Percentiles rank a stretch among this genome's conserved stretches.
These are phyloP conservation scores for Toxostoma redivivum DNA, from an alignment of 2,113 vertebrate genomes.

Conservation along the genomic window DNA sequence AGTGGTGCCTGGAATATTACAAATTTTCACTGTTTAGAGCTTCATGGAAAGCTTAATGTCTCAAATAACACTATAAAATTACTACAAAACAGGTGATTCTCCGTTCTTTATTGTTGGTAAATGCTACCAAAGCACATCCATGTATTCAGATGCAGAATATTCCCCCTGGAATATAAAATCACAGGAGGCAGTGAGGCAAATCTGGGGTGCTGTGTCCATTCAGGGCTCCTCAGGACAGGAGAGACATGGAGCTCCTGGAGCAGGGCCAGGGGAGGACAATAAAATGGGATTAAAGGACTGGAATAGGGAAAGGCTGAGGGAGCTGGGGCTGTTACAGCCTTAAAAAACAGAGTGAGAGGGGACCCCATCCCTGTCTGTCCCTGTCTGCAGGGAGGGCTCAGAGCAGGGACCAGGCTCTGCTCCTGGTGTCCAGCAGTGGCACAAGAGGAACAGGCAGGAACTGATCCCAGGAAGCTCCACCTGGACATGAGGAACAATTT, in stretches of 20 bases:
- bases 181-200: neutral
- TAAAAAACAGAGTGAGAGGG: neutral
- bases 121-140: neutral
- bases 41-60: neutral
- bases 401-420: neutral
- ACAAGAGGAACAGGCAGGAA: neutral
- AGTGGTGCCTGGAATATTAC: neutral
- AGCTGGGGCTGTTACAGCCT: neutral
- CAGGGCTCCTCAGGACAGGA: neutral
- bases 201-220: neutral
- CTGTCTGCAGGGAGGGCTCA: neutral
- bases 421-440: rapidly evolving
- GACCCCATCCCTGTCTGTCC: neutral
- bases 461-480: neutral
- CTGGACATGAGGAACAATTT: neutral
- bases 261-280: neutral
- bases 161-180: neutral
- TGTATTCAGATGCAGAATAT: neutral
- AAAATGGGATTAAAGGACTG: neutral
- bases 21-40: neutral
- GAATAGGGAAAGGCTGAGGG: neutral
- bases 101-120: neutral
- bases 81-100: neutral
- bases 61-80: neutral
- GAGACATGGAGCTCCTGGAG: neutral